These are phyloP conservation scores for Vicugna pacos DNA, from an alignment of 2,113 vertebrate genomes.

Conservation along the genomic window DNA sequence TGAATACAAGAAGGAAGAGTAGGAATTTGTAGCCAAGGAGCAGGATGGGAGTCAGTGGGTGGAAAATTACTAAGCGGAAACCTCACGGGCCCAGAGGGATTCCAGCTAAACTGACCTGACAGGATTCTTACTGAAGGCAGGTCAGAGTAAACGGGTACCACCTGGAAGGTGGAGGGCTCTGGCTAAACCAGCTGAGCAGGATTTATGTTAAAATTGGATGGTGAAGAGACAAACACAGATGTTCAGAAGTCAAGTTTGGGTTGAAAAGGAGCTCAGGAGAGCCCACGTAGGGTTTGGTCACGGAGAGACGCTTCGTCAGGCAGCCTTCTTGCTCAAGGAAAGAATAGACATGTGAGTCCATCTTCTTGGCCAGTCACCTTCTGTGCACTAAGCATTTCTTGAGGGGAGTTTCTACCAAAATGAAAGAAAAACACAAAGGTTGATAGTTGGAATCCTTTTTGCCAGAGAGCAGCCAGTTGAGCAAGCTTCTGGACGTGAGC, in stretches of 20 bases:
- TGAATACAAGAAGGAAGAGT: background rate
- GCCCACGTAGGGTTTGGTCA: too few relatives aligned
- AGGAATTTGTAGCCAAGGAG: background rate
- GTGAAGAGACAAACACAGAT: background rate
- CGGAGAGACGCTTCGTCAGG: background rate
- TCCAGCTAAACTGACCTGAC: background rate
- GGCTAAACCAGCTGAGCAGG: background rate
- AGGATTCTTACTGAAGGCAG: background rate
- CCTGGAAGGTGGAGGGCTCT: accelerated
- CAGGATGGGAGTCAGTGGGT: background rate
- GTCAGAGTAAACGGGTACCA: too few relatives aligned
- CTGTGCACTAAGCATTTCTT: background rate
- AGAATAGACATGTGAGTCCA: background rate
- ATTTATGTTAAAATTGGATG: background rate
- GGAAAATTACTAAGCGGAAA: background rate
- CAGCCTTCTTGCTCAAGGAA: background rate
- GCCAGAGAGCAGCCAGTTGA: too few relatives aligned
- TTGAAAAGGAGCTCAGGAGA: background rate
- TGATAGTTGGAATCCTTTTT: background rate
- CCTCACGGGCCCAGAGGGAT: background rate
- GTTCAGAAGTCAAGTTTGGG: background rate
- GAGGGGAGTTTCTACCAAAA: background rate
- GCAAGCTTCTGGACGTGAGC: background rate
- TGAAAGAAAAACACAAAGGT: background rate
- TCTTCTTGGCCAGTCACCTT: background rate